Conservation (phyloP, 2,113 vertebrate species). For the Erinaceus europaeus region DNA sequence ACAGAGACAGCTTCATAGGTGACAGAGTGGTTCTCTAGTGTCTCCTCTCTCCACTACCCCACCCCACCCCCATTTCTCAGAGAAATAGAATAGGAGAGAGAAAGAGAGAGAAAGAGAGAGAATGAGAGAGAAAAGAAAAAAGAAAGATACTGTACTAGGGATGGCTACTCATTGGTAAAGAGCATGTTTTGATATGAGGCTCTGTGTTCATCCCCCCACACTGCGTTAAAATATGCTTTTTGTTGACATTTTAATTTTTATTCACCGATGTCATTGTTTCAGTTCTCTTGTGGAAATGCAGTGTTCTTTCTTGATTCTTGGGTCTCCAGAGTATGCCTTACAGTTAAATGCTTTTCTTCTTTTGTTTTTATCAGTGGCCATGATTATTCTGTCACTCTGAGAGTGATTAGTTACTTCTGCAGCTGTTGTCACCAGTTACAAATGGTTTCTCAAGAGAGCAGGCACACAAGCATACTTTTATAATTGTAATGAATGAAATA, state of each 20-base stretch:
- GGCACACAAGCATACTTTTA: neutral
- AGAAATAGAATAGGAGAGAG: no score
- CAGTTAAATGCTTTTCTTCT: neutral
- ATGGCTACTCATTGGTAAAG: no score
- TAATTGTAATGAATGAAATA: neutral
- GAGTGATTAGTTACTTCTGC: constrained; percentile 27
- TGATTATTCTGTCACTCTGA: constrained; percentile 4
- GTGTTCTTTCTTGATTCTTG: neutral
- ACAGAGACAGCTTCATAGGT: no score
- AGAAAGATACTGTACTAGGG: no score
- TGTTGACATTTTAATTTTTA: constrained; percentile 22
- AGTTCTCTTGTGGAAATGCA: neutral
- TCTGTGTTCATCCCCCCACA: no score
- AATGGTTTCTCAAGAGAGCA: constrained; percentile 15
- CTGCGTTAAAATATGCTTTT: neutral
- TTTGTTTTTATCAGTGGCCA: neutral
- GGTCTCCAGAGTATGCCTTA: neutral
- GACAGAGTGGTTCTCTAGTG: no score
- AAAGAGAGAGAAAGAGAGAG: no score
- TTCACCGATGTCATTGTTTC: constrained; percentile 16
- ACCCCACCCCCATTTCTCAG: no score
- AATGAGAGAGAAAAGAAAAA: no score
- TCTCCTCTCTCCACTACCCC: no score
- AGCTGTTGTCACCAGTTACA: constrained; percentile 35
- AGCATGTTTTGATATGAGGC: no score